phyloP scores from a whole-genome alignment of 1,140 invertebrate genomes.

The Drosophila burlai region DNA sequence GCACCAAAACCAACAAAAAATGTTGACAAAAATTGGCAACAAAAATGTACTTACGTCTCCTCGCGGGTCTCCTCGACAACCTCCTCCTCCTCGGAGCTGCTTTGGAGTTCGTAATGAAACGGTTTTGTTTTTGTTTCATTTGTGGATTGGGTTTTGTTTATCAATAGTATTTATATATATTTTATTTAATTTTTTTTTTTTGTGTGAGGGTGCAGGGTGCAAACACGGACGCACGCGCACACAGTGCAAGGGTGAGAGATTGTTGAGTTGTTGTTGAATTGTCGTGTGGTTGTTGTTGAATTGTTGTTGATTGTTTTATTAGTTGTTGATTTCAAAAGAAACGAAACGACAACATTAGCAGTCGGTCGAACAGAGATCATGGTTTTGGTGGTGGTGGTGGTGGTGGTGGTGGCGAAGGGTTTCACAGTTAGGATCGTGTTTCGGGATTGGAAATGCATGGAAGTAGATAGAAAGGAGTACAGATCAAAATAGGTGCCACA shows the following conservation, averaged over 20 bases:
- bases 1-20: conserved; percentile 57
- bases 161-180: conserved; percentile 2
- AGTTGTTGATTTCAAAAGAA: conserved; percentile 65
- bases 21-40: conserved; percentile 58
- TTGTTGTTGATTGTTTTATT: conserved; percentile 58
- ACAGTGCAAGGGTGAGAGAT: conserved; percentile 49
- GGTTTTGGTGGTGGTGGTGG: conserved; percentile 16
- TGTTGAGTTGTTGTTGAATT: conserved; percentile 59
- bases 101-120: conserved; percentile 76
- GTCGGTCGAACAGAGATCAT: conserved; percentile 62
- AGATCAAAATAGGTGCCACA: conserved; percentile 73
- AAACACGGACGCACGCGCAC: conserved; percentile 40
- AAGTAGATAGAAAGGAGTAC: conserved; percentile 66
- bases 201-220: conserved; percentile 60
- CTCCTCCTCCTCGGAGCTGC: conserved; percentile 89
- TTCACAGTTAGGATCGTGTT: conserved; percentile 23
- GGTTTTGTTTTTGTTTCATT: conserved; percentile 19
- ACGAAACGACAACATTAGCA: conserved; percentile 80
- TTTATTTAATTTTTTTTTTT: conserved; percentile 7
- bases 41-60: conserved; percentile 88
- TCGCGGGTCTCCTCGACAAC: conserved; percentile 87
- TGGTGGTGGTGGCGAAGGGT: conserved; percentile 15
- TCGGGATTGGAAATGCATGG: conserved; percentile 49
- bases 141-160: conserved; percentile 45
- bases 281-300: conserved; percentile 59